These are phyloP conservation scores for Amiota mariae DNA, from an alignment of 2,888 invertebrate species.

Conservation along the genomic window DNA sequence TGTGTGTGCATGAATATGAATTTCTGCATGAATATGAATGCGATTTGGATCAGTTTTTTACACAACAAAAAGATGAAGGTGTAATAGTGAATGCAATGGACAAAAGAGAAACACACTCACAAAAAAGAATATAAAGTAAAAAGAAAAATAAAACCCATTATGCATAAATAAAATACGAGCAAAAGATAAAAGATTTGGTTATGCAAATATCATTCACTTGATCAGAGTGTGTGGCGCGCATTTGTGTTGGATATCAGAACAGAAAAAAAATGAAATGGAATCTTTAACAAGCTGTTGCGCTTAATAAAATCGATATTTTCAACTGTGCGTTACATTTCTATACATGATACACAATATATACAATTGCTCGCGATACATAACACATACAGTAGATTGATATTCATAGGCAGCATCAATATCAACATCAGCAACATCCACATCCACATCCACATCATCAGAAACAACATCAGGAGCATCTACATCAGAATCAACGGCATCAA, in stretches of 20 bases:
- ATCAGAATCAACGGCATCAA: conserved; percentile 28
- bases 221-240: background rate
- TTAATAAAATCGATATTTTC: conserved; percentile 9
- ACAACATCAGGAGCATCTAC: too few species aligned
- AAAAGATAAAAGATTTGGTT: conserved; percentile 12
- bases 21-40: conserved; percentile 16
- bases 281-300: background rate
- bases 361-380: too few species aligned
- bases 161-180: too few species aligned
- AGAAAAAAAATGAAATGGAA: too few species aligned
- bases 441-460: too few species aligned
- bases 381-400: background rate
- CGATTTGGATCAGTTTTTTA: background rate
- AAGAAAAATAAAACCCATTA: too few species aligned
- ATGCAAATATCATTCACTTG: conserved; percentile 12
- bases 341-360: background rate
- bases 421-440: conserved; percentile 4
- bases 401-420: conserved; percentile 2
- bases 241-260: too few species aligned
- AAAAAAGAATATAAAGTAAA: too few species aligned
- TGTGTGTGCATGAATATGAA: conserved; percentile 3
- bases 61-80: too few species aligned
- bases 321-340: background rate
- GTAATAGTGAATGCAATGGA: too few species aligned
- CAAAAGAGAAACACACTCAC: too few species aligned